Base-by-base conservation (phyloP, 2,797 vertebrate genomes). In the Schizopygopsis malacanthus region DNA sequence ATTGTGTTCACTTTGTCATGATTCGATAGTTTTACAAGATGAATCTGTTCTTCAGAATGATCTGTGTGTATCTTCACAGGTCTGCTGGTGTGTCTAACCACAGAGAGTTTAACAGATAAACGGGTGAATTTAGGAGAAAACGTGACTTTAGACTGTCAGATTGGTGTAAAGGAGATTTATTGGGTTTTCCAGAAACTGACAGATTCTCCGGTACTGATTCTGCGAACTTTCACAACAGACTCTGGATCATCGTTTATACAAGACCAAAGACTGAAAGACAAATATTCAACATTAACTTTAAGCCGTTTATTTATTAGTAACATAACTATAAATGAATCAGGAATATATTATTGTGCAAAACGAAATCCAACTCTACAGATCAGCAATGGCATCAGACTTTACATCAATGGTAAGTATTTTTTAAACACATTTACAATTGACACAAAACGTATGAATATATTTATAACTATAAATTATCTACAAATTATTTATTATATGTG, bases 311-410 rank as follows among this genome's bases (percentile, higher is more conserved):
- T 82, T 65, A 82, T 86, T 4, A 28, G 6, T 8, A 77, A 76
- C 2, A 0, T 86, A 3, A 82, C 85, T 22, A 13, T 8, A 4
- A 10, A 33, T 56, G 61, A 82, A 16, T 67, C 82, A 41, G 78
- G 77, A 76, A 33, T 69, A 76, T 86, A 86, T 76, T 86, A 76
- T 28, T 86, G 85, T 76, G 4, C 0, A 10, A 43, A 73, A 81
- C 0, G 0, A 43, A 0, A 0, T 4, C 0, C 0, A 2, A 0
- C 0, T 75, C 70, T 39, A 54, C 0, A 4, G 9, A 0, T 86
- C 84, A 86, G 59, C 16, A 12, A 81, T n/a, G 84, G 13, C 10
- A 86, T n/a, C 1, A 86, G 11, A 81, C 54, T 86, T 67, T 3
- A 54, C 39, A 33, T 0, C 18, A 8, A 1, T 16, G 71, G 79